Conservation (phyloP, 2,113 vertebrate genomes). For the Tinamus guttatus region DNA sequence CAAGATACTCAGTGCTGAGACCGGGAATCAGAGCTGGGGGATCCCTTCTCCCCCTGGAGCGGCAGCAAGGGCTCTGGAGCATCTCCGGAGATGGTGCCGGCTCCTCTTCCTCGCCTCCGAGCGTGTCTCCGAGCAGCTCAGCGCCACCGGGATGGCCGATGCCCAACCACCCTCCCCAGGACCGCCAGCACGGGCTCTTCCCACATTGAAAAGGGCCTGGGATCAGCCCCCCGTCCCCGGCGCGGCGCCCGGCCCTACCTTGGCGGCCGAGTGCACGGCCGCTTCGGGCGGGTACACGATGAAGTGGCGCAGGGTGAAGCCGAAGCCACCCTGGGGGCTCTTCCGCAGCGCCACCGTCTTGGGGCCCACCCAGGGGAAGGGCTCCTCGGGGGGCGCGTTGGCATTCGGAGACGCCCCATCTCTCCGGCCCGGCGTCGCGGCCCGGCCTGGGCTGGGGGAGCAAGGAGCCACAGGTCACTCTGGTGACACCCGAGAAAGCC, state of each 20-base stretch:
- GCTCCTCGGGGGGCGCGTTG: constrained; percentile 83
- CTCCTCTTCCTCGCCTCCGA: fast-evolving
- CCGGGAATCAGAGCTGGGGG: fast-evolving
- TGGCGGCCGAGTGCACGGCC: constrained; percentile 83
- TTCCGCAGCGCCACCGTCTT: constrained; percentile 90
- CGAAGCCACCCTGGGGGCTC: constrained; percentile 92
- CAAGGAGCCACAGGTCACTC: neutral
- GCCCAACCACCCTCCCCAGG: fast-evolving
- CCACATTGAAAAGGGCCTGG: fast-evolving
- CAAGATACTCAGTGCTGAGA: fast-evolving
- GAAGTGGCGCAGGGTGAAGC: constrained; percentile 97
- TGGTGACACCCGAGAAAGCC: no score
- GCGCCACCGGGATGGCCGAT: no score
- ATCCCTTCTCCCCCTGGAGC: neutral
- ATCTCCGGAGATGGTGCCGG: fast-evolving
- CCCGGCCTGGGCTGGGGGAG: constrained; percentile 74
- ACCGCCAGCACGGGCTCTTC: neutral
- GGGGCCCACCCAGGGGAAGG: constrained; percentile 87
- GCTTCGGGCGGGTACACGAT: constrained; percentile 98
- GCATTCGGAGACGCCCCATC: constrained; percentile 86
- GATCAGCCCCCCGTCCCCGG: neutral
- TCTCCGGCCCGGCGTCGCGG: constrained; percentile 80
- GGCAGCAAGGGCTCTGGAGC: neutral
- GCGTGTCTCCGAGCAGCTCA: neutral
- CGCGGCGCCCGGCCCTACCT: constrained; percentile 76